Percentiles rank a stretch among this genome's conserved stretches.
phyloP scores from a whole-genome alignment of 1,140 invertebrate genomes.

The Episyrphus balteatus region DNA sequence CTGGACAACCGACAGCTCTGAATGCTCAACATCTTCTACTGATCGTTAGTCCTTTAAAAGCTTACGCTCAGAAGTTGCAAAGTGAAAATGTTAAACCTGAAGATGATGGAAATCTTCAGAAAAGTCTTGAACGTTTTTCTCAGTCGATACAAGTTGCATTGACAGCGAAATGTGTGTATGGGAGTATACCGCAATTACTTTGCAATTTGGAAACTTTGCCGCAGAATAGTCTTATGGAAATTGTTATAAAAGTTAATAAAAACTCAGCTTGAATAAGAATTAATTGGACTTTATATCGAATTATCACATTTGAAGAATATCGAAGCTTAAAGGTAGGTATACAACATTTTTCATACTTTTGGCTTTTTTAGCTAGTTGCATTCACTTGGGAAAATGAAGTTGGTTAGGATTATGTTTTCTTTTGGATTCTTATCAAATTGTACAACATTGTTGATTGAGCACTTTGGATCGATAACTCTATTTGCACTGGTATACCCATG shows the following conservation, averaged over 20 bases:
- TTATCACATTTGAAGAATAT: too few relatives aligned
- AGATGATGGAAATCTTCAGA: constrained; percentile 34
- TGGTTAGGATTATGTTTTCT: too few relatives aligned
- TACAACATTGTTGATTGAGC: too few relatives aligned
- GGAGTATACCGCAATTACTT: constrained; percentile 53
- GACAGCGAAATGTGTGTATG: constrained; percentile 61
- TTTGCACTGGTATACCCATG: too few relatives aligned
- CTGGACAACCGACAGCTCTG: constrained; percentile 44
- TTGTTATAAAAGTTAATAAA: constrained; percentile 42
- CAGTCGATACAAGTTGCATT: constrained; percentile 65
- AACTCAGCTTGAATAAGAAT: background rate
- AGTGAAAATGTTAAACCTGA: constrained; percentile 16
- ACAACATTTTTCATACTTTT: too few relatives aligned
- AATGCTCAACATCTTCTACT: constrained; percentile 45
- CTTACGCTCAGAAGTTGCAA: constrained; percentile 34
- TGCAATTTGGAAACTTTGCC: constrained; percentile 44
- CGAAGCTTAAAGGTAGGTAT: too few relatives aligned
- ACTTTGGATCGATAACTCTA: too few relatives aligned
- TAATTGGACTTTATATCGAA: too few relatives aligned
- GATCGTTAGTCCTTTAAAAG: constrained; percentile 37
- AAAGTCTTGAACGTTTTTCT: constrained; percentile 58
- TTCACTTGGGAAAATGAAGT: too few relatives aligned
- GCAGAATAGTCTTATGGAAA: constrained; percentile 45
- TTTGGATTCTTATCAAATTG: too few relatives aligned
- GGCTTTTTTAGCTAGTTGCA: too few relatives aligned